Conservation (phyloP, 2,797 vertebrate species). For the Gallinago nigripennis region DNA sequence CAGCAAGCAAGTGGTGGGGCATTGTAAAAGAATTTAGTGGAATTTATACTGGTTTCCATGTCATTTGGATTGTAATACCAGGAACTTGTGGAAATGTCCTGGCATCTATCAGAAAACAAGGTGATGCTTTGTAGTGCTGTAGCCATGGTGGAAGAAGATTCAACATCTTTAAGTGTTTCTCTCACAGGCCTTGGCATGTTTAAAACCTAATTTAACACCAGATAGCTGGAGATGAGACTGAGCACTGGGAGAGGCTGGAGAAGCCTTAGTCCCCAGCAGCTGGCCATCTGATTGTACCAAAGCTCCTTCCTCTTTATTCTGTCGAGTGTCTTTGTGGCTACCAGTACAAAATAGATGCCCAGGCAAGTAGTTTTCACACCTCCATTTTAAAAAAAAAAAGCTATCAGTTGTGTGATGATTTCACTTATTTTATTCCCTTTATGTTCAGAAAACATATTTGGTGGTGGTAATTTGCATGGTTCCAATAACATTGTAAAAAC, state of each 20-base stretch:
- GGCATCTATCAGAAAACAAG: not conserved
- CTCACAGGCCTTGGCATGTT: not conserved
- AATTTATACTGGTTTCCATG: not conserved
- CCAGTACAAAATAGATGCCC: not conserved
- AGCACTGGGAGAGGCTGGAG: not conserved
- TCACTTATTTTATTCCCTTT: not conserved
- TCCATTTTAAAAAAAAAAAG: not conserved
- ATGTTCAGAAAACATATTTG: not conserved
- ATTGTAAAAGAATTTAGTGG: not conserved
- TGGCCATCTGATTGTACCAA: not conserved
- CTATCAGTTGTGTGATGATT: not conserved
- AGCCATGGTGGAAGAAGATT: not conserved
- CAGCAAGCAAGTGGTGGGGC: not conserved
- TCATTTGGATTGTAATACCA: not conserved
- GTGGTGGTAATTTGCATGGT: not conserved
- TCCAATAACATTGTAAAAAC: not conserved
- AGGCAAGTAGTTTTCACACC: not conserved
- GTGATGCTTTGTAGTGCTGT: not conserved
- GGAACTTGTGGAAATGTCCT: not conserved
- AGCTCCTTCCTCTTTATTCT: not conserved
- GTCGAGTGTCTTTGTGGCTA: not conserved
- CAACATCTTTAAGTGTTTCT: not conserved
- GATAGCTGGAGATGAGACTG: not conserved
- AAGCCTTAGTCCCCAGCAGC: not conserved
- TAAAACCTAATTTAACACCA: not conserved